Conservation (phyloP, 2,113 vertebrate genomes). For the Sisor rabdophorus region DNA sequence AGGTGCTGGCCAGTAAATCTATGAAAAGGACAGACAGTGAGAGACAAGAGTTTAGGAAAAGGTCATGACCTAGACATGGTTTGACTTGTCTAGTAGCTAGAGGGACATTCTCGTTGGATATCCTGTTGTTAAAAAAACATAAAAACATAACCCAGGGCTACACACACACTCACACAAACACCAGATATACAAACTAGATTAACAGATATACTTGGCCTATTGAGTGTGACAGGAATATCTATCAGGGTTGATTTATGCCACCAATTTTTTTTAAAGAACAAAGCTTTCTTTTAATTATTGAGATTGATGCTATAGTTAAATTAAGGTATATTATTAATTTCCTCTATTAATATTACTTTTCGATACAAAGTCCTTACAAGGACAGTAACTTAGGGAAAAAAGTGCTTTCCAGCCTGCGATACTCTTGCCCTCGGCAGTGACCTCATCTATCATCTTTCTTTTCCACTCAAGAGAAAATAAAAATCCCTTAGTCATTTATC, state of each 20-base stretch:
- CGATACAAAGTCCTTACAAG: slow-evolving; percentile 8
- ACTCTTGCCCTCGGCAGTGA: slow-evolving; percentile 24
- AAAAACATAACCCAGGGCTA: slow-evolving; percentile 20
- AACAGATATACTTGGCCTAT: neutral
- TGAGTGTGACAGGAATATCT: neutral
- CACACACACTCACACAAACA: slow-evolving; percentile 32
- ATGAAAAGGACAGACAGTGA: slow-evolving; percentile 39
- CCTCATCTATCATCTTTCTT: slow-evolving; percentile 31
- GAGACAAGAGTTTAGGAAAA: slow-evolving; percentile 28
- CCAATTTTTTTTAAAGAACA: no score
- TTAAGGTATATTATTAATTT: neutral
- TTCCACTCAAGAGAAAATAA: slow-evolving; percentile 25
- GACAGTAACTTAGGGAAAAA: neutral
- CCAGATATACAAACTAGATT: neutral
- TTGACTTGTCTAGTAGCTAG: slow-evolving; percentile 41
- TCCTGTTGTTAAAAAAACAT: slow-evolving; percentile 14
- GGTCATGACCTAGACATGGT: slow-evolving; percentile 39
- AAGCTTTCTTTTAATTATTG: no score
- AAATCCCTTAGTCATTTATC: slow-evolving; percentile 42
- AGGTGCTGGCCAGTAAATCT: slow-evolving; percentile 94
- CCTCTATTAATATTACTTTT: neutral
- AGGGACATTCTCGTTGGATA: slow-evolving; percentile 47
- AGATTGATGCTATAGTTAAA: neutral
- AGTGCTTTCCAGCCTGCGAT: slow-evolving; percentile 33
- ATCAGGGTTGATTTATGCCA: neutral